Conservation (phyloP, 2,888 invertebrate species). For the Fragum sueziense region DNA sequence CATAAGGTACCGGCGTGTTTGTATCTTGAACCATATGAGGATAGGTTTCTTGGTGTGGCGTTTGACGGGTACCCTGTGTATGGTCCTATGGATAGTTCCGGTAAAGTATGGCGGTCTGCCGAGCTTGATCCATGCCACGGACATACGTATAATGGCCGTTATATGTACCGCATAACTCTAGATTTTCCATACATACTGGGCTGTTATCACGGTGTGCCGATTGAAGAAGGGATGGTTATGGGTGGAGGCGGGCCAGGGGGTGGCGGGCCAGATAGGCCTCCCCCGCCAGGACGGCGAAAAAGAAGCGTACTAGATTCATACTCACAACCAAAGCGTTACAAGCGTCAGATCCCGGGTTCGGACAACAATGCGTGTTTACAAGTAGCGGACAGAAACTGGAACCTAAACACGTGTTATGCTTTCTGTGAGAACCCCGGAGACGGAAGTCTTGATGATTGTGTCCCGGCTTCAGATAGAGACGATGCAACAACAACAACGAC, state of each 20-base stretch:
- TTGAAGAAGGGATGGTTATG: not conserved
- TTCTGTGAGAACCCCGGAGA: conserved; percentile 34
- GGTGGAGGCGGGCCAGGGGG: not conserved
- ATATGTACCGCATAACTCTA: conserved; percentile 36
- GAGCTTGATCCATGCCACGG: conserved; percentile 49
- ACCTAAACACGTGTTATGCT: conserved; percentile 31
- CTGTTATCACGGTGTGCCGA: conserved; percentile 36
- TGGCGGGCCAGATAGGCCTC: not conserved
- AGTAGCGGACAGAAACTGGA: conserved; percentile 16
- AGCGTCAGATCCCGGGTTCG: conserved; percentile 8
- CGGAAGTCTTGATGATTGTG: conserved; percentile 30
- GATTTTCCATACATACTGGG: conserved; percentile 50
- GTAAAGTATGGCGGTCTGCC: conserved; percentile 19
- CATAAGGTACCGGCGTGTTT: conserved; percentile 52
- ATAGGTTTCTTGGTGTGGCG: conserved; percentile 53
- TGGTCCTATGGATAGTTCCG: conserved; percentile 35
- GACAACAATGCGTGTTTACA: not conserved
- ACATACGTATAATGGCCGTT: conserved; percentile 28
- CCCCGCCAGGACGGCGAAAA: not conserved
- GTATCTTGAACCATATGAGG: conserved; percentile 24
- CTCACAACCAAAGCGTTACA: not conserved
- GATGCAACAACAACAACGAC: not conserved
- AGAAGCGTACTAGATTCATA: not conserved
- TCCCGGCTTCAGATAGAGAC: not conserved
- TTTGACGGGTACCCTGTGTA: conserved; percentile 53